Evolutionary conservation across 1,140 invertebrate genomes (phyloP).

Genomic region (Drosophila ohnishii): DNA sequence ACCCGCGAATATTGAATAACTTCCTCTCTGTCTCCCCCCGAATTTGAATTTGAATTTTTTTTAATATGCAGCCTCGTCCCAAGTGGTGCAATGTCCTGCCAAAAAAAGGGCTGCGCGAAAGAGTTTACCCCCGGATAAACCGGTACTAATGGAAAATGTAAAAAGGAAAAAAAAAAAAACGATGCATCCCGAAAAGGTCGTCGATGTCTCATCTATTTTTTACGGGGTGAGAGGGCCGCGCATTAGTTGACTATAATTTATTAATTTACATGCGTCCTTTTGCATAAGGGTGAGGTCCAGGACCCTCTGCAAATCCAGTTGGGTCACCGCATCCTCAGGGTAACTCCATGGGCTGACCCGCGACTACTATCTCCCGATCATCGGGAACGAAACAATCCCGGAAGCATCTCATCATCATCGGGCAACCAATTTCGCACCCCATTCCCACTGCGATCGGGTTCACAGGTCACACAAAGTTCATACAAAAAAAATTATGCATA

Average conservation of each 20-base stretch:
- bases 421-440: slow-evolving; percentile 63
- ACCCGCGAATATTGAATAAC: slow-evolving; percentile 79
- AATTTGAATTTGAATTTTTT: slow-evolving; percentile 31
- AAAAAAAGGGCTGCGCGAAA: slow-evolving; percentile 68
- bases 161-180: slow-evolving; percentile 27
- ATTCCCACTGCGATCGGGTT: slow-evolving; percentile 40
- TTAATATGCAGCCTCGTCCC: slow-evolving; percentile 72
- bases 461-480: slow-evolving; percentile 46
- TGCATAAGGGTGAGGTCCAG: slow-evolving; percentile 42
- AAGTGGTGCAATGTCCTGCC: slow-evolving; percentile 65
- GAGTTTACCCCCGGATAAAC: slow-evolving; percentile 73
- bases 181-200: slow-evolving; percentile 40
- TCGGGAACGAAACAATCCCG: slow-evolving; percentile 18
- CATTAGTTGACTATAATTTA: slow-evolving; percentile 81
- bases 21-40: slow-evolving; percentile 35
- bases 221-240: slow-evolving; percentile 49
- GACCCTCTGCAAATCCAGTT: slow-evolving; percentile 11
- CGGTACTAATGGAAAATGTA: slow-evolving; percentile 72
- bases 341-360: slow-evolving; percentile 71
- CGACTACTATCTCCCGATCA: slow-evolving; percentile 25
- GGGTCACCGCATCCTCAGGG: slow-evolving; percentile 74
- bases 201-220: slow-evolving; percentile 48
- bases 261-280: slow-evolving; percentile 80
- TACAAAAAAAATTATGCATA: slow-evolving; percentile 16
- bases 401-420: slow-evolving; percentile 10